Evolutionary conservation across 2,113 vertebrate species (phyloP).

Genomic region (Ifrita kowaldi): DNA sequence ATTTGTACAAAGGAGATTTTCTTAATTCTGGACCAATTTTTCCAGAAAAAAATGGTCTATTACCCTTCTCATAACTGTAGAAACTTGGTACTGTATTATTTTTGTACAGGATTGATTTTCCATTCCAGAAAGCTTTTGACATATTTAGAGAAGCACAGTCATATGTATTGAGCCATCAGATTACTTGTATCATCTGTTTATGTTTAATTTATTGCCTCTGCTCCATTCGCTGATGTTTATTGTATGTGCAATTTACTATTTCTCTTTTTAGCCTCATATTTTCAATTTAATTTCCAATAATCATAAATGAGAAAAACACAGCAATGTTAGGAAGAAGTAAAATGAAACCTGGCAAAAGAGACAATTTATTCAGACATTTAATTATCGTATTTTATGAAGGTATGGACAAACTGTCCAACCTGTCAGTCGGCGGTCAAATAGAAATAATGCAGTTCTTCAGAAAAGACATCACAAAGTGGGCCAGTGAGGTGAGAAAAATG

Average conservation of each 20-base stretch:
- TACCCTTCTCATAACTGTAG: background rate
- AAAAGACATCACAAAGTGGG: background rate
- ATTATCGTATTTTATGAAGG: background rate
- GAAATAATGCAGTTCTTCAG: background rate
- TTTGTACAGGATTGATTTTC: background rate
- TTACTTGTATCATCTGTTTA: background rate
- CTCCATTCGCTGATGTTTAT: background rate
- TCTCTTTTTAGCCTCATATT: background rate
- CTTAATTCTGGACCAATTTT: background rate
- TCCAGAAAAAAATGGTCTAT: background rate
- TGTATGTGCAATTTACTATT: background rate
- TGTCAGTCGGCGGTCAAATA: background rate
- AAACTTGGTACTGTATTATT: background rate
- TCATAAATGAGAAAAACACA: background rate
- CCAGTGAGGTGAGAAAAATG: background rate
- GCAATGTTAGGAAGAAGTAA: background rate
- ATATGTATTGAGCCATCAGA: background rate
- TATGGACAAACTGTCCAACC: background rate
- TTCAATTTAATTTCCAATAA: conserved; percentile 6
- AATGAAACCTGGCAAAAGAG: background rate
- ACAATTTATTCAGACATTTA: background rate
- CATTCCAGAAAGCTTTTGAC: background rate
- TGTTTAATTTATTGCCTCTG: background rate
- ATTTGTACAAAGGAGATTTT: background rate
- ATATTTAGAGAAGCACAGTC: background rate